Conservation (phyloP, 1,140 invertebrate species). For the Limonius californicus region DNA sequence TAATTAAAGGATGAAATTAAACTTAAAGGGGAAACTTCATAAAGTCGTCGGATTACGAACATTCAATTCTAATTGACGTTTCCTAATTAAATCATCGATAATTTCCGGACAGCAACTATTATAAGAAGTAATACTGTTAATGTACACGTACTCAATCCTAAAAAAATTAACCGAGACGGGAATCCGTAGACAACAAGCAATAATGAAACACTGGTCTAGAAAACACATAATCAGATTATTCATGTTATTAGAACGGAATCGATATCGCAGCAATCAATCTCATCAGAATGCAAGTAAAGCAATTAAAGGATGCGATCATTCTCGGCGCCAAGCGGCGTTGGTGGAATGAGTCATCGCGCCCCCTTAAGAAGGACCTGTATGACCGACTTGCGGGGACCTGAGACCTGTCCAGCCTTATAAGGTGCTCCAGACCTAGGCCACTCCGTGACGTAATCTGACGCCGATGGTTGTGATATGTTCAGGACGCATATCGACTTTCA, state of each 20-base stretch:
- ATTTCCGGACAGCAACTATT: no score
- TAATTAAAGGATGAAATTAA: no score
- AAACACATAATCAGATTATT: background rate
- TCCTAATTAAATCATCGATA: no score
- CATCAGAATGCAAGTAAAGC: background rate
- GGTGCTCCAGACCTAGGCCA: conserved; percentile 16
- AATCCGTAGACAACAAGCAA: background rate
- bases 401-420: conserved; percentile 9
- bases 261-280: background rate
- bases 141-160: no score
- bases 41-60: no score
- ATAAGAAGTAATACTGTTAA: no score
- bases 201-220: background rate
- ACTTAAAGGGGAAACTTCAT: no score
- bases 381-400: conserved; percentile 4
- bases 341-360: conserved; percentile 7
- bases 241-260: background rate
- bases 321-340: conserved; percentile 9
- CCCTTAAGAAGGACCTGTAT: conserved; percentile 8
- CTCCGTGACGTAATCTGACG: conserved; percentile 13
- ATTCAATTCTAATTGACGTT: no score
- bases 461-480: background rate
- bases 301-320: conserved; percentile 11
- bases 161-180: no score
- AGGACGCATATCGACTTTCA: background rate